Evolutionary conservation across 2,113 vertebrate species (phyloP), one percentile per base, ranked within the genome.

Genomic region (Alethe castanea): DNA sequence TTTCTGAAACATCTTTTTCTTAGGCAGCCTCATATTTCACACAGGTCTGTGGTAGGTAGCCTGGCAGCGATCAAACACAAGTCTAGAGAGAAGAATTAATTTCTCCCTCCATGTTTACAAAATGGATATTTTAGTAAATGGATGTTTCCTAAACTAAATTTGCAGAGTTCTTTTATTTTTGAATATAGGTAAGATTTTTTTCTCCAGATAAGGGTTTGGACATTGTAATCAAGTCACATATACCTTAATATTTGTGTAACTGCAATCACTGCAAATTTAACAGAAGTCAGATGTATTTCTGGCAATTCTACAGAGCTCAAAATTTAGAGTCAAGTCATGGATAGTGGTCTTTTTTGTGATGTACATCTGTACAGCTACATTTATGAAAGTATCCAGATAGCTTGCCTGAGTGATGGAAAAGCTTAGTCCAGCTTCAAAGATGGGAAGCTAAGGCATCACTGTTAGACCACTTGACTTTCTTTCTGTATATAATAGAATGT

Each of bases 1-100:
- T 90, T 95, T 94, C 82, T 95, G 88, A 78, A 90, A 95, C 82
- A 92, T 96, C 92, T 96, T 96, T 86, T 92, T 95, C 92, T 93
- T 87, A 88, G 92, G 90, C 87, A 86, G 88, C 44, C 74, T 96
- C 92, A 48, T 94, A 81, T 97, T 97, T 96, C 90, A 95, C 56
- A 67, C n/a, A 52, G 76, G 86, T 81, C 88, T 93, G 81, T 93
- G 95, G 95, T 95, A 95, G 93, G 95, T 93, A 73, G 78, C 62
- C 60, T 69, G 91, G 73, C 90, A 96, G 82, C 72, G 60, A 79
- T 81, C 92, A 95, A 92, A 83, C 52, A 13, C 57, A 82, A 35
- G 73, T 67, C 48, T 61, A 57, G 62, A 87, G 56, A 94, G 67
- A 90, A 50, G 59, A 84, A 86, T 82, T 1, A 84, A 84, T 91